A percentile compares a stretch with the other conserved stretches of the same genome.
Conservation (phyloP, 2,797 vertebrate species). For the Centroberyx gerrardi region DNA sequence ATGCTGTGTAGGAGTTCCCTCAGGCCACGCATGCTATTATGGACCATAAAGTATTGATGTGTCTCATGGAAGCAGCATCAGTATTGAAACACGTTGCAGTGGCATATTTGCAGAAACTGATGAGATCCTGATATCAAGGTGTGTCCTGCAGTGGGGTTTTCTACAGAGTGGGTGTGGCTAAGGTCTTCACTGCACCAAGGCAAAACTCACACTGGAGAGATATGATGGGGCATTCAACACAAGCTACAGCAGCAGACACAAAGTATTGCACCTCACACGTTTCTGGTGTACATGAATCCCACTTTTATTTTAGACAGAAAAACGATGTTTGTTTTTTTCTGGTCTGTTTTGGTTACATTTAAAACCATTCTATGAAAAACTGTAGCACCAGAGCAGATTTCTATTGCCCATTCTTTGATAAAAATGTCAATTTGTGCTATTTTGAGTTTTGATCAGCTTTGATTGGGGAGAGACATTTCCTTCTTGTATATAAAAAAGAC, state of each 20-base stretch:
- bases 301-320: conserved; percentile 84
- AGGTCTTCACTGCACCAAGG: conserved; percentile 80
- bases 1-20: conserved; percentile 27
- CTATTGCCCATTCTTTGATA: conserved; percentile 80
- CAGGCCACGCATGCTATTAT: conserved; percentile 25
- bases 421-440: conserved; percentile 85
- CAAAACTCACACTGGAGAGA: conserved; percentile 65
- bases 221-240: conserved; percentile 56
- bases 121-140: conserved; percentile 69
- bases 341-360: conserved; percentile 82
- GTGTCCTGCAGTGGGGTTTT: conserved; percentile 71
- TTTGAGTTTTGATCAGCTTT: conserved; percentile 74
- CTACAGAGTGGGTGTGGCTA: conserved; percentile 77
- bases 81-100: conserved; percentile 69
- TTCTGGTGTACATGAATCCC: conserved; percentile 85
- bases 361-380: conserved; percentile 84
- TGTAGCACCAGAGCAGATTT: conserved; percentile 87
- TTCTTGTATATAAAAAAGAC: conserved; percentile 72
- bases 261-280: conserved; percentile 80
- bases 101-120: conserved; percentile 34
- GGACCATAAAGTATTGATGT: conserved; percentile 47
- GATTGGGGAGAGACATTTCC: conserved; percentile 74
- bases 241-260: conserved; percentile 66
- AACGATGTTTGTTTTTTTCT: conserved; percentile 64
- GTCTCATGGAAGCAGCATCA: conserved; percentile 51